Conservation (phyloP, 2,888 invertebrate genomes). For the Rotaria magnacalcarata region DNA sequence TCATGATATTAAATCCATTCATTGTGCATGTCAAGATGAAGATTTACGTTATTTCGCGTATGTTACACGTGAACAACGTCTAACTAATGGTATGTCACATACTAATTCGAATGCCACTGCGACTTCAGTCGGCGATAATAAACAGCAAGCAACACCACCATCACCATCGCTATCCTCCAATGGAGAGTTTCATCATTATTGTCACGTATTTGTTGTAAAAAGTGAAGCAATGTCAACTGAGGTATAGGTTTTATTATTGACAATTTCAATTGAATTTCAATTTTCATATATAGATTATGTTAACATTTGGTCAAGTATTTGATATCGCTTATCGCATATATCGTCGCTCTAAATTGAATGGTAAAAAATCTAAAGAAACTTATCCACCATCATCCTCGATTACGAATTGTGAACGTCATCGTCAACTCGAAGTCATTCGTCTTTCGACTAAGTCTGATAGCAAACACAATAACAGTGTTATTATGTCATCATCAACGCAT, state of each 20-base stretch:
- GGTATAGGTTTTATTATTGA: not conserved
- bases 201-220: conserved; percentile 45
- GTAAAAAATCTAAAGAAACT: conserved; percentile 7
- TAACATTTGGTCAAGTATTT: conserved; percentile 46
- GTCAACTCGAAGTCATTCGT: conserved; percentile 6
- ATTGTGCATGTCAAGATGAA: conserved; percentile 45
- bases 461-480: not conserved
- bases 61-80: conserved; percentile 38
- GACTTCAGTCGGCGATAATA: not conserved
- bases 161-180: not conserved
- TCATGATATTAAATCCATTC: conserved; percentile 43
- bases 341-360: conserved; percentile 1
- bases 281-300: conserved; percentile 13
- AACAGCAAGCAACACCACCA: conserved; percentile 35
- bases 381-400: not conserved
- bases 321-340: conserved; percentile 41
- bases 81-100: not conserved
- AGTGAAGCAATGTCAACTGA: conserved; percentile 41
- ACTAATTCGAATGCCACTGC: not conserved
- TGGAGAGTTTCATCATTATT: conserved; percentile 42
- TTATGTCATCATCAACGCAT: conserved; percentile 2
- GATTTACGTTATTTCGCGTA: conserved; percentile 46
- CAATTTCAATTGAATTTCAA: too few species aligned
- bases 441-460: not conserved
- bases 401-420: not conserved